Conservation (phyloP, 2,797 vertebrate genomes). For the Spatula versicolor region DNA sequence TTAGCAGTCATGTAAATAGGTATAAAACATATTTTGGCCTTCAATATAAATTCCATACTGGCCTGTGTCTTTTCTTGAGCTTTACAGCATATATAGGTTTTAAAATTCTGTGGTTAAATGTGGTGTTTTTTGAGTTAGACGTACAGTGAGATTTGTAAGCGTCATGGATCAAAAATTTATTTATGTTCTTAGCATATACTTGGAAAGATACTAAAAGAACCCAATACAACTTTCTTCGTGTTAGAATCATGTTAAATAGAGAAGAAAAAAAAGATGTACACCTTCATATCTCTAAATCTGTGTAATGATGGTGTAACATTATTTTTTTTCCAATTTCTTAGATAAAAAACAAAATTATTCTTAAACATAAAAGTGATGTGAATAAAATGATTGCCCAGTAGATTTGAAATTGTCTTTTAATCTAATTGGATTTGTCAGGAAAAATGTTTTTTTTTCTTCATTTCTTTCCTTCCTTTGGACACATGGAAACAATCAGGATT, state of each 20-base stretch:
- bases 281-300: not conserved
- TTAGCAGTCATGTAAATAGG: constrained; percentile 68
- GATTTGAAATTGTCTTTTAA: not conserved
- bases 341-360: not conserved
- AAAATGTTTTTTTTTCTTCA: not conserved
- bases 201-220: not conserved
- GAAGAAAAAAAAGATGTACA: not conserved
- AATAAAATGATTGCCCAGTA: not conserved
- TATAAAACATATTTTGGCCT: constrained; percentile 51
- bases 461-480: not conserved
- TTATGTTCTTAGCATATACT: not conserved
- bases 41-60: constrained; percentile 6
- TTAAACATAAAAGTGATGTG: not conserved
- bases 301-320: not conserved
- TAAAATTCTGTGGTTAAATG: constrained; percentile 6
- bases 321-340: not conserved
- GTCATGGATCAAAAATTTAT: not conserved
- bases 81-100: not conserved
- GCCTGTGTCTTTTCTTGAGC: constrained; percentile 28
- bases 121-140: not conserved
- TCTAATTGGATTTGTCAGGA: not conserved
- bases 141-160: not conserved
- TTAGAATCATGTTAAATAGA: not conserved
- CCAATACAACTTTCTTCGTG: not conserved
- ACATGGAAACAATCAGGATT: not conserved